Evolutionary conservation across 2,113 vertebrate species (phyloP), one percentile per base, ranked within the genome.

Genomic region (Hoplias malabaricus): DNA sequence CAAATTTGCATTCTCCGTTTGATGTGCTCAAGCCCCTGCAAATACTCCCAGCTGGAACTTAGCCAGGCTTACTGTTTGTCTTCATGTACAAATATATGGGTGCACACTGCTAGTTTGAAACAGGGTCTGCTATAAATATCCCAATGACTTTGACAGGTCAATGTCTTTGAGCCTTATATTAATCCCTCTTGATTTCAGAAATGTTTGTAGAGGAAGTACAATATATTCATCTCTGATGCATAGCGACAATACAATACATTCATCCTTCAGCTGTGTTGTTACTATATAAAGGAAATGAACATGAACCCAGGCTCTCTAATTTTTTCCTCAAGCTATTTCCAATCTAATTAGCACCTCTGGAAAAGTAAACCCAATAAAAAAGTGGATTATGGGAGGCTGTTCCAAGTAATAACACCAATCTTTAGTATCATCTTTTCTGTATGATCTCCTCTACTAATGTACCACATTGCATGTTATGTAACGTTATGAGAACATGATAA

Each of bases 131-230:
- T 19, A 14, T 46, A 46, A 14, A 46, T 80, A 42, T 34, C 77
- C 70, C 71, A 68, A 77, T 81, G 12, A 65, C 50, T 77, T 77
- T 50, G 73, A 54, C 75, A 75, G 25, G 38, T 68, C 61, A 71
- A 74, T 84, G 73, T 84, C 82, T 84, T 80, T 83, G 81, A 83
- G 50, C 75, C 57, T 65, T 78, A 48, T 5, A 19, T 1, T n/a
- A 19, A 48, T 4, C 43, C n/a, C 2, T 48, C 43, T 19, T 2
- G 43, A 48, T 48, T 14, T n/a, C 16, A 23, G 6, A 53, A 23
- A 0, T 21, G 7, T 10, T 53, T 23, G 21, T 21, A 23, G 48
- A 23, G 19, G 21, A n/a, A 33, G 5, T 70, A 83, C 21, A 36
- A 16, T 21, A 46, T 38, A n/a, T 16, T n/a, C n/a, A n/a, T n/a